Conservation (phyloP, 2,888 invertebrate species). For the Seira sanloemensis region DNA sequence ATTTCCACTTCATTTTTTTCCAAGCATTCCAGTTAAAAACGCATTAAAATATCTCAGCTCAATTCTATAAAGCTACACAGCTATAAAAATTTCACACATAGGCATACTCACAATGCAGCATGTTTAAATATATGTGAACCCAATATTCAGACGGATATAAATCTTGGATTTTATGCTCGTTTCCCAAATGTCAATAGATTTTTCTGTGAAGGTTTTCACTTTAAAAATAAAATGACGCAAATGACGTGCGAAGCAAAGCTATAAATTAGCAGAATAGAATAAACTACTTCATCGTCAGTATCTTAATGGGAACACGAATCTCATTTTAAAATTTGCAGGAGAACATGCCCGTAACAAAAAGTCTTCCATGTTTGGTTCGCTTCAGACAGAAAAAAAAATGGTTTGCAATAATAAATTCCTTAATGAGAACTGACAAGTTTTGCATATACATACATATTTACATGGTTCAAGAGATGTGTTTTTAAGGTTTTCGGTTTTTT, state of each 20-base stretch:
- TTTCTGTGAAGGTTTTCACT: background rate
- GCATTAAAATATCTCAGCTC: too few species aligned
- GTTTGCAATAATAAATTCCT: background rate
- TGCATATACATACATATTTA: too few species aligned
- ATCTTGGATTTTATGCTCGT: background rate
- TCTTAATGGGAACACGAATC: background rate
- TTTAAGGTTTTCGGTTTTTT: background rate
- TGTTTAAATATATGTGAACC: background rate
- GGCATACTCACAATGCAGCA: too few species aligned
- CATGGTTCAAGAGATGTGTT: too few species aligned
- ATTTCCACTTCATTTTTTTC: conserved; percentile 6
- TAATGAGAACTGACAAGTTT: too few species aligned
- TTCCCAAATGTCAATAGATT: background rate
- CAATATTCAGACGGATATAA: background rate
- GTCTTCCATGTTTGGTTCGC: background rate
- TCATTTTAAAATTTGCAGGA: background rate
- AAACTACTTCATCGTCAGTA: background rate
- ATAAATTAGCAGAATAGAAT: background rate
- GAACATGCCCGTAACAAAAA: background rate
- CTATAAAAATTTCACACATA: too few species aligned
- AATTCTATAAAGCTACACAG: too few species aligned
- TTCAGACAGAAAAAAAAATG: background rate
- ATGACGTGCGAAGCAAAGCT: conserved; percentile 28
- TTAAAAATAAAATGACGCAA: conserved; percentile 42
- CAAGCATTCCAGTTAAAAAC: background rate